phyloP scores from a whole-genome alignment of 2,888 invertebrate species.

The Neoascia interrupta region DNA sequence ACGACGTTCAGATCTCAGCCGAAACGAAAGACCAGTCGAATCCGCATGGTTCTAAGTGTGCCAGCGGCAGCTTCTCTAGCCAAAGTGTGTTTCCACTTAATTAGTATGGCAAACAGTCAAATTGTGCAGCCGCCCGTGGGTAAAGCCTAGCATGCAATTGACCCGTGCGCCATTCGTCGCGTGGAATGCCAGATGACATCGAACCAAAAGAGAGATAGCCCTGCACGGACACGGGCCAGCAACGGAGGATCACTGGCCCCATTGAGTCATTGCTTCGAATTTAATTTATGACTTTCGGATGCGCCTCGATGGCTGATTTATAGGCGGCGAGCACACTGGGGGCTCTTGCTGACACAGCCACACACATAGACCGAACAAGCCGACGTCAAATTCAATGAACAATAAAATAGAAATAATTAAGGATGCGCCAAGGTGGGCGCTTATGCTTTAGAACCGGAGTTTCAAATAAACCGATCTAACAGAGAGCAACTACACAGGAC shows the following conservation, averaged over 20 bases:
- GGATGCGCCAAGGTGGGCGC: no score
- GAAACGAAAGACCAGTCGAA: no score
- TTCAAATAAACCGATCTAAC: conserved; percentile 14
- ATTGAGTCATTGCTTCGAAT: conserved; percentile 32
- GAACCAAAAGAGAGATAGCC: conserved; percentile 17
- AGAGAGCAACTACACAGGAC: no score
- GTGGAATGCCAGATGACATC: conserved; percentile 60
- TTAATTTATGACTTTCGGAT: conserved; percentile 56
- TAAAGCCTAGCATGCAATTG: conserved; percentile 47
- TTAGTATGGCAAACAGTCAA: conserved; percentile 65
- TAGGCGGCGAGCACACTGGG: not conserved
- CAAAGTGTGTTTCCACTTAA: conserved; percentile 64
- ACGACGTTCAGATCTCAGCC: no score
- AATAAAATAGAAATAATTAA: conserved; percentile 42
- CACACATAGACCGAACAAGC: not conserved
- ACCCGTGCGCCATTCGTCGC: no score
- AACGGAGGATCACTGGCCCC: conserved; percentile 41
- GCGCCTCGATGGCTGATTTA: conserved; percentile 42
- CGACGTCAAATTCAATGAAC: conserved; percentile 5
- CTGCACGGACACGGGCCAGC: not conserved
- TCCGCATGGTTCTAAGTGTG: no score
- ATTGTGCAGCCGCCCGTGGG: conserved; percentile 45
- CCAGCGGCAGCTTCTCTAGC: conserved; percentile 37
- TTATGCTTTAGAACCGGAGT: not conserved
- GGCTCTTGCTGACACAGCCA: not conserved